Conservation (phyloP, 2,113 vertebrate genomes). For the Nesoenas mayeri region DNA sequence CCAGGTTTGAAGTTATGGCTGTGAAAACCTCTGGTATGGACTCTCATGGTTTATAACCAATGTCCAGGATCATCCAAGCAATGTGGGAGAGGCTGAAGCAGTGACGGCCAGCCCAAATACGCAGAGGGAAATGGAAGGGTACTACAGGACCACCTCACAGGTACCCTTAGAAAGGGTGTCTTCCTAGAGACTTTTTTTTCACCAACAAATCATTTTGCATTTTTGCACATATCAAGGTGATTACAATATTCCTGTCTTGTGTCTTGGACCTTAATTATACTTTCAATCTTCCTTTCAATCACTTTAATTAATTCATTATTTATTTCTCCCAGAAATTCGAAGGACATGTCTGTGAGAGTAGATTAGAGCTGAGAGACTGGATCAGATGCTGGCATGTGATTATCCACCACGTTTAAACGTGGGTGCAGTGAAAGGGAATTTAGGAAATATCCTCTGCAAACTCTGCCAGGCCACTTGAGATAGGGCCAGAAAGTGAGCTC, state of each 20-base stretch:
- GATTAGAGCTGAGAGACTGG: neutral
- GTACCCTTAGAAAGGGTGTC: neutral
- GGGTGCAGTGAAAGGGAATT: neutral
- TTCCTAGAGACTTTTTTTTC: neutral
- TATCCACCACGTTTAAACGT: fast-evolving
- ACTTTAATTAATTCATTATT: neutral
- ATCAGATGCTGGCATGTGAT: neutral
- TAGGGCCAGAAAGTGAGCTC: neutral
- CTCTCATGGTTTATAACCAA: fast-evolving
- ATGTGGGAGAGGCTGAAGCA: fast-evolving
- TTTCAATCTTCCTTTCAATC: neutral
- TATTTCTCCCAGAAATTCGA: neutral
- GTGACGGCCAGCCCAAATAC: neutral
- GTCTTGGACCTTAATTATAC: neutral
- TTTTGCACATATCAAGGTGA: neutral
- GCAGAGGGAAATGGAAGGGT: neutral
- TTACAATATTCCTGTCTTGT: neutral
- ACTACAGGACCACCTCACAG: neutral
- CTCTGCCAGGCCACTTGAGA: neutral
- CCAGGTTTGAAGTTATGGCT: neutral
- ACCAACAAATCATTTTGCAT: neutral
- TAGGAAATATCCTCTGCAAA: neutral
- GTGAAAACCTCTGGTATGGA: neutral
- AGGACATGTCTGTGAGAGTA: neutral
- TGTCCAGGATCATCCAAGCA: neutral